Conservation (phyloP, 2,113 vertebrate genomes). For the Trachemys scripta region DNA sequence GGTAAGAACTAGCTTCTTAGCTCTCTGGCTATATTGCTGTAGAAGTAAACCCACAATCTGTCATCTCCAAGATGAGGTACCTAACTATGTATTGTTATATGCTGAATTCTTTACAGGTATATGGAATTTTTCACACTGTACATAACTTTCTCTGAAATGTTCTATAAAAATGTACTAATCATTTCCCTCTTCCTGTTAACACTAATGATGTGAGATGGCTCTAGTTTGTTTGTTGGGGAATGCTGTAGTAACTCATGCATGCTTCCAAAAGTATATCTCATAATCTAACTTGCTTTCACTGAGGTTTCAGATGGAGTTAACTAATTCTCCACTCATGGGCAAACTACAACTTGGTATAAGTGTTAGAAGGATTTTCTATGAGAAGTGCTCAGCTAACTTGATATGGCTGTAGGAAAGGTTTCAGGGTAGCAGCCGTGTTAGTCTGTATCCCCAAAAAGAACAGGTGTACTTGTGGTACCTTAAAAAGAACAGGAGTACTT, state of each 20-base stretch:
- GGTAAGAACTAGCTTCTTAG: background rate
- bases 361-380: background rate
- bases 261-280: background rate
- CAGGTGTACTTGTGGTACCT: too few relatives aligned
- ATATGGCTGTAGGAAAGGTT: background rate
- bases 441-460: too few relatives aligned
- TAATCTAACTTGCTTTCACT: background rate
- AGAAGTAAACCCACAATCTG: background rate
- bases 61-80: background rate
- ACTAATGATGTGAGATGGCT: background rate
- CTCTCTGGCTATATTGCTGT: background rate
- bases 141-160: background rate
- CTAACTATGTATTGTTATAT: background rate
- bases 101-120: background rate
- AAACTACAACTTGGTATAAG: background rate
- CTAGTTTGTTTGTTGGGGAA: background rate
- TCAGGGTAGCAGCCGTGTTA: too few relatives aligned
- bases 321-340: background rate
- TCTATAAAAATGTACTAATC: background rate
- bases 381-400: background rate
- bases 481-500: too few relatives aligned
- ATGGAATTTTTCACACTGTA: background rate
- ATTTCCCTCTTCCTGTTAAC: background rate
- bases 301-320: background rate
- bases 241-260: background rate